phyloP scores from a whole-genome alignment of 2,888 invertebrate species.

The Bimastos eiseni region DNA sequence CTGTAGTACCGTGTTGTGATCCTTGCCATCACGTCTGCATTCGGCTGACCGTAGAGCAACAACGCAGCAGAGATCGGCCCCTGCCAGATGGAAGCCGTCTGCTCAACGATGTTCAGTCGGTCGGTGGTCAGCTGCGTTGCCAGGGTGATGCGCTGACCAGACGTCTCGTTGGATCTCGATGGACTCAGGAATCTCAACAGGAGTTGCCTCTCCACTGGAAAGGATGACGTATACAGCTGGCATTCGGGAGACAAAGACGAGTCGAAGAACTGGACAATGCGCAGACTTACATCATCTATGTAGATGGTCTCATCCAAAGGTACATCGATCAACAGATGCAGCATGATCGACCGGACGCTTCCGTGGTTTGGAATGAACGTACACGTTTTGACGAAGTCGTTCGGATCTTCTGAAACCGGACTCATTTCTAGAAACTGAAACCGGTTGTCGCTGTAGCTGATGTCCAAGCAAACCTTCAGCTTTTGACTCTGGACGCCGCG shows the following conservation, averaged over 20 bases:
- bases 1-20: slow-evolving; percentile 16
- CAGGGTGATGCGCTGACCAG: slow-evolving; percentile 29
- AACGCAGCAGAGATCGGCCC: slow-evolving; percentile 39
- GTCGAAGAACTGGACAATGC: neutral
- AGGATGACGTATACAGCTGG: slow-evolving; percentile 14
- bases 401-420: neutral
- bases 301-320: slow-evolving; percentile 6
- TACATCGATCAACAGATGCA: slow-evolving; percentile 27
- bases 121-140: slow-evolving; percentile 38
- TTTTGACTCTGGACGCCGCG: slow-evolving; percentile 8
- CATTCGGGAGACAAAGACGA: slow-evolving; percentile 25
- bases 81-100: slow-evolving; percentile 29
- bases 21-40: no score
- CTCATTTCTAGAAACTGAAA: slow-evolving; percentile 25
- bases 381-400: slow-evolving; percentile 20
- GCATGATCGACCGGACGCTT: slow-evolving; percentile 31
- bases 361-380: slow-evolving; percentile 33
- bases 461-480: slow-evolving; percentile 10
- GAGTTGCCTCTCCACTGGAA: slow-evolving; percentile 28
- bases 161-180: neutral
- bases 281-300: slow-evolving; percentile 34
- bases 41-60: slow-evolving; percentile 26
- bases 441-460: slow-evolving; percentile 24
- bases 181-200: slow-evolving; percentile 26
- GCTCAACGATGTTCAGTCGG: slow-evolving; percentile 17